These are phyloP conservation scores for Drosophila gaucha DNA, from an alignment of 2,888 invertebrate genomes.

Conservation along the genomic window DNA sequence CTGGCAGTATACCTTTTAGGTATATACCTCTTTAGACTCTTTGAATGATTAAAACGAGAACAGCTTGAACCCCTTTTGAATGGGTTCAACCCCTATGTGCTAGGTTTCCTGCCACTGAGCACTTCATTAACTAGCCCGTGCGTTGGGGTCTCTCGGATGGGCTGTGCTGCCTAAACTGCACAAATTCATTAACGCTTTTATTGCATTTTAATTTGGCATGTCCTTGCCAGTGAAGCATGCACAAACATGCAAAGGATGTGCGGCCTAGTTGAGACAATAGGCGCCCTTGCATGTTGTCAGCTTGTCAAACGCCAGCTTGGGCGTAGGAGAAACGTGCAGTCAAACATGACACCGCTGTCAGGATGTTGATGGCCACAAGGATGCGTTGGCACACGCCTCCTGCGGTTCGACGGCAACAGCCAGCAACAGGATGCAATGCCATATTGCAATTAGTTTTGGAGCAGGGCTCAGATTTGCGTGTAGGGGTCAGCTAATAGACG, in stretches of 20 bases:
- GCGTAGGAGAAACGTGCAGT: constrained; percentile 24
- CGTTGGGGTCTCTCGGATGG: constrained; percentile 16
- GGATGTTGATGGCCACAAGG: constrained; percentile 55
- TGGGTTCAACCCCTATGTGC: constrained; percentile 10
- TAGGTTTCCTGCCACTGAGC: constrained; percentile 23
- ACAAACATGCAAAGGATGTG: constrained; percentile 71
- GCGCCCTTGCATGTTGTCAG: constrained; percentile 55
- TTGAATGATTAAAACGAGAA: constrained; percentile 8
- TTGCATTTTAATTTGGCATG: constrained; percentile 78
- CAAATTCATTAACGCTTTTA: constrained; percentile 75
- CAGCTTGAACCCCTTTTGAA: constrained; percentile 57
- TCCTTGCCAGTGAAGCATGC: constrained; percentile 73
- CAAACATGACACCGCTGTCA: constrained; percentile 64
- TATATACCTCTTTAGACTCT: neutral
- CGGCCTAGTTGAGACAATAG: constrained; percentile 20
- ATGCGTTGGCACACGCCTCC: constrained; percentile 17
- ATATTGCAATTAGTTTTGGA: constrained; percentile 74
- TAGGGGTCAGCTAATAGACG: constrained; percentile 66
- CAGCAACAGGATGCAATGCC: constrained; percentile 67
- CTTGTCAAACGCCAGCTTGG: constrained; percentile 63
- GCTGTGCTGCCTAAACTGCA: constrained; percentile 46
- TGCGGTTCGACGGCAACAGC: too few relatives aligned
- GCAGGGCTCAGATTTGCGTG: constrained; percentile 51
- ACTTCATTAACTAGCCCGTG: constrained; percentile 60
- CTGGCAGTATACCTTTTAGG: neutral